Evolutionary conservation across 2,113 vertebrate species (phyloP).

Genomic region (Suncus etruscus): DNA sequence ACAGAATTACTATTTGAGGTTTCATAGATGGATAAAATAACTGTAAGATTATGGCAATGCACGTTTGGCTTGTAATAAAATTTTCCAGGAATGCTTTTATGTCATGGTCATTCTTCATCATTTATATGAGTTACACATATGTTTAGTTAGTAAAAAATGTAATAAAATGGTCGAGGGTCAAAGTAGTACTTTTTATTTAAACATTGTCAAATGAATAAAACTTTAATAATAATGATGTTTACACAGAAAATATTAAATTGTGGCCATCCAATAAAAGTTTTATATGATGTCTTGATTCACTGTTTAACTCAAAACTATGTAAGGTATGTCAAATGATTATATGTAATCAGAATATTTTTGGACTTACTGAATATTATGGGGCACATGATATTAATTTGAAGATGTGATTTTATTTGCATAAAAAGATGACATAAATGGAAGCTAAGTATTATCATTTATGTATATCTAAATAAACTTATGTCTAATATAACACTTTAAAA

Average conservation of each 20-base stretch:
- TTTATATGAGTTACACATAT: neutral
- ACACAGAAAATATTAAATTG: slow-evolving; percentile 12
- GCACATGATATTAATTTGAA: neutral
- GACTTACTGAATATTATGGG: neutral
- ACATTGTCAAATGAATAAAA: neutral
- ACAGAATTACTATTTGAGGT: neutral
- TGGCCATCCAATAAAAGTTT: neutral
- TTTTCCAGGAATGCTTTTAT: slow-evolving; percentile 4
- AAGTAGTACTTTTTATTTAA: slow-evolving; percentile 45
- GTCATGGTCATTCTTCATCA: slow-evolving; percentile 1
- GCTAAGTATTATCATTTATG: neutral
- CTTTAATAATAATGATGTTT: neutral
- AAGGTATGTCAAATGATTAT: neutral
- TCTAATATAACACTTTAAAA: neutral
- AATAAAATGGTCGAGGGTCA: neutral
- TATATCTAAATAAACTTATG: neutral
- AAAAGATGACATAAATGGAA: neutral
- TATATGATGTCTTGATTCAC: neutral
- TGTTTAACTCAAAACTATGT: slow-evolving; percentile 37
- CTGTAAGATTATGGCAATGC: neutral
- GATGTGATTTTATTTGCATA: neutral
- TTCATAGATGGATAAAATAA: neutral
- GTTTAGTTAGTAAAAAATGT: slow-evolving; percentile 34
- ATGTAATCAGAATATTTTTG: slow-evolving; percentile 16
- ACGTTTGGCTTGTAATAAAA: slow-evolving; percentile 10